Base-by-base conservation (phyloP, 2,113 vertebrate species). In the Sylvilagus bachmani region DNA sequence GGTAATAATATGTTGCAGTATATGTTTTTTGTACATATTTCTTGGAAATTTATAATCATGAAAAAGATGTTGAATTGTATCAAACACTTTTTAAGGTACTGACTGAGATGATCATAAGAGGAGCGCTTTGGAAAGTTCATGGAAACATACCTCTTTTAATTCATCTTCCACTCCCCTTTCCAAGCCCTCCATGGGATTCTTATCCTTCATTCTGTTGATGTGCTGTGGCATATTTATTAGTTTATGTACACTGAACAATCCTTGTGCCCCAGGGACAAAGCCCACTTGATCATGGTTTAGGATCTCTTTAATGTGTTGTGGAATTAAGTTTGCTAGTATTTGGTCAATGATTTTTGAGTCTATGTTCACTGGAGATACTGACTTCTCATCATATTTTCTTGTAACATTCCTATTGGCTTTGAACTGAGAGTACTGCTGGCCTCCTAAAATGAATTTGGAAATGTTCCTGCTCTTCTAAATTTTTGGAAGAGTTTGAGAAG, bases 401-500 rank as follows among this genome's bases (percentile, higher is more conserved):
- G 17, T 8, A 36, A 49, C n/a, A 24, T 82, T 31, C 77, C 70
- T 33, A 75, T 73, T 75, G 75, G 67, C 29, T 95, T 87, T 73
- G 82, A 27, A 49, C 16, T 49, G 55, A 62, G 31, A 16, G 33
- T 36, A 38, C 44, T 27, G 10, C 33, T 55, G 82, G 93, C 74
- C 67, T 80, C 67, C 33, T 49, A 62, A 67, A 91, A 66, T 33
- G 33, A 61, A 11, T 38, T 88, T 91, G 84, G 94, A 92, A 53
- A 19, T 62, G 36, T 49, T 91, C 33, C 67, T 27, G 80, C 17
- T 16, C 86, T 58, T 74, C 74, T 33, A 49, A 64, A 66, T 80
- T 86, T 94, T 73, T 94, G 93, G 82, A 94, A 79, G 69, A 66
- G 13, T 81, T 71, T 79, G 66, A 86, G 74, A 86, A 71, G 31